Evolutionary conservation across 2,888 invertebrate genomes (phyloP).

Genomic region (Catocala nupta): DNA sequence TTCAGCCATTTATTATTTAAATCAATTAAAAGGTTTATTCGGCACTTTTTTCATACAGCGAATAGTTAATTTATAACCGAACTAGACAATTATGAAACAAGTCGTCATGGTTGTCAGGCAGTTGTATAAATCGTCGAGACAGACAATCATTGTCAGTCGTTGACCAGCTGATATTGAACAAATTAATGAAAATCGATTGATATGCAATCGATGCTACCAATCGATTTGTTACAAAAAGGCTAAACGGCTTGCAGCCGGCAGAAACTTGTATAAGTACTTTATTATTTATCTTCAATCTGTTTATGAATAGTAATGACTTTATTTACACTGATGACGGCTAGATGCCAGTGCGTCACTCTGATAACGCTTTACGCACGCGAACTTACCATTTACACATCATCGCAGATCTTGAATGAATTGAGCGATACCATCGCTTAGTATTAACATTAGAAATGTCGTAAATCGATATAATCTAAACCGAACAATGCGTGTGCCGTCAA

Average conservation of each 20-base stretch:
- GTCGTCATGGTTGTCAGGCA: conserved; percentile 43
- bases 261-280: conserved; percentile 13
- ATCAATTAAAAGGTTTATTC: not conserved
- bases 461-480: conserved; percentile 25
- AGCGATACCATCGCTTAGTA: conserved; percentile 1
- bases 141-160: conserved; percentile 45
- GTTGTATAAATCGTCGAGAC: conserved; percentile 39
- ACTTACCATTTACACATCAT: conserved; percentile 15
- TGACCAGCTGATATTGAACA: conserved; percentile 43
- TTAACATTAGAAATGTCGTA: conserved; percentile 20
- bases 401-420: conserved; percentile 9
- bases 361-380: conserved; percentile 24
- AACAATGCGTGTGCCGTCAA: conserved; percentile 14
- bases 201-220: conserved; percentile 35
- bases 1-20: not conserved
- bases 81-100: conserved; percentile 45
- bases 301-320: conserved; percentile 25
- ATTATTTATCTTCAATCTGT: conserved; percentile 20
- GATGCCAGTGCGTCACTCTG: conserved; percentile 13
- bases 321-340: conserved; percentile 19
- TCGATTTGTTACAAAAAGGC: conserved; percentile 31
- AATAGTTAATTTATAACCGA: conserved; percentile 23
- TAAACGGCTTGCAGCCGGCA: conserved; percentile 16
- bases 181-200: conserved; percentile 46
- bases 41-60: conserved; percentile 4